phyloP scores from a whole-genome alignment of 2,797 vertebrate species.

The Coluber constrictor region DNA sequence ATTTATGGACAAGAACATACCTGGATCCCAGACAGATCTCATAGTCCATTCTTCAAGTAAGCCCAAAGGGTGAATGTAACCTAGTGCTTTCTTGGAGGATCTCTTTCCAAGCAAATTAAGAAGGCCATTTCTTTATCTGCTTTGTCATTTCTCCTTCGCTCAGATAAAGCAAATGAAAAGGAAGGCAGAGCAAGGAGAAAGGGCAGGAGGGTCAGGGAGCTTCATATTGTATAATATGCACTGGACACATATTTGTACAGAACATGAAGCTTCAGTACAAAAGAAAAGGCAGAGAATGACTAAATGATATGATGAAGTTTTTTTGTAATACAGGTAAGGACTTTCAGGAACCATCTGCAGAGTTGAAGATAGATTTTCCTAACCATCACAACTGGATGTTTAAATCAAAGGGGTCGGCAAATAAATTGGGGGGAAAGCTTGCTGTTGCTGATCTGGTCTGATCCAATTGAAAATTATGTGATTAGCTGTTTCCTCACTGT shows the following conservation, averaged over 20 bases:
- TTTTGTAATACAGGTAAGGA: accelerated
- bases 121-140: background rate
- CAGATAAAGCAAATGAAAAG: background rate
- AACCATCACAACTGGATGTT: slow-evolving; percentile 14
- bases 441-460: background rate
- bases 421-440: background rate
- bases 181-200: background rate
- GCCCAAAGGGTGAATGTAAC: background rate
- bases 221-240: background rate
- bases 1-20: background rate
- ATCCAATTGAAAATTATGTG: background rate
- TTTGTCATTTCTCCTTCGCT: background rate
- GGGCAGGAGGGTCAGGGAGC: background rate
- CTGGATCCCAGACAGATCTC: background rate
- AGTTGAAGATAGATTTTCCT: background rate
- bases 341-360: background rate
- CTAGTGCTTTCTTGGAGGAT: background rate
- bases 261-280: background rate
- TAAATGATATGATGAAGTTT: background rate
- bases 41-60: background rate
- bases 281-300: slow-evolving; percentile 8
- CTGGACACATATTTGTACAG: background rate
- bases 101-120: background rate
- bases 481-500: background rate
- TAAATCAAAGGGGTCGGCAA: background rate